Evolutionary conservation across 2,888 invertebrate genomes (phyloP), one percentile per base, ranked within the genome.

Genomic region (Pristionchus exspectatus): DNA sequence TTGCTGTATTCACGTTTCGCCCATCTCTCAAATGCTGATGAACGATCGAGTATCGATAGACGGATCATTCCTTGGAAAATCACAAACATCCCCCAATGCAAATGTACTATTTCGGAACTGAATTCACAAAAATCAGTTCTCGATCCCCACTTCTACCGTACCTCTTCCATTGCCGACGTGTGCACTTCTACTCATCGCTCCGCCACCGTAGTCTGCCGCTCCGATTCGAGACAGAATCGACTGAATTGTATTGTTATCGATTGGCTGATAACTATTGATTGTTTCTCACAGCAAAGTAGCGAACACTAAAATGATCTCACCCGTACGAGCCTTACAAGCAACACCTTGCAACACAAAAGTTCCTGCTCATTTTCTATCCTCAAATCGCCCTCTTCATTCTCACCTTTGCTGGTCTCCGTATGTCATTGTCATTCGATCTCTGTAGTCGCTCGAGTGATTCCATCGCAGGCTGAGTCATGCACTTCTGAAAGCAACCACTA

Each of bases 391-490:
- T 24, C 63, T 63, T 24, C 21, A 2, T 54, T 38, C 83, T 56
- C 18, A 87, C 87, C 87, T 87, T 87, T 16, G 87, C 87, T 5
- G 54, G 54, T 63, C 56, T 88, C 72, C 87, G 27, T 9, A 88
- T 54, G 12, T 88, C 87, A n/a, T 88, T 59, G n/a, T 72, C 38
- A 24, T n/a, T 74, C 38, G 87, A 88, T 38, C 54, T 10, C 56
- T 74, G 74, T 24, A 88, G 74, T 74, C 30, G 56, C 63, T 88
- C 87, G 12, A 88, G 74, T 33, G 33, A 50, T 27, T 24, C 74
- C 72, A 33, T 56, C 27, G 50, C 74, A 0, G 27, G 5, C 4
- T 2, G 33, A 24, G 54, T 54, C 50, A 74, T 74, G 56, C 56
- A 56, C 33, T 38, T 56, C 87, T 88, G 30, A 14, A 88, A 81